A percentile compares a stretch with the other conserved stretches of the same genome.
Evolutionary conservation across 2,797 vertebrate species (phyloP).

Genomic region (Schizopygopsis pylzovi): DNA sequence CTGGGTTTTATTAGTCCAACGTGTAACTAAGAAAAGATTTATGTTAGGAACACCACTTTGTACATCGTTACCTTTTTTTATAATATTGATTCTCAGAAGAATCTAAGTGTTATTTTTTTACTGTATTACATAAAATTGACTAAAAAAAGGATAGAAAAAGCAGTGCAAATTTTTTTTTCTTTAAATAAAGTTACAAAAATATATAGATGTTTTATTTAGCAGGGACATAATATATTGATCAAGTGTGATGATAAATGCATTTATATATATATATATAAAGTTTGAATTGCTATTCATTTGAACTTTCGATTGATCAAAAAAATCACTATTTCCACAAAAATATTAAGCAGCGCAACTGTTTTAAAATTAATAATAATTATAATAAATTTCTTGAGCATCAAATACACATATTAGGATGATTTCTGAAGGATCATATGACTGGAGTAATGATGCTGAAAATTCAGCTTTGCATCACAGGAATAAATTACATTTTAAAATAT

Average conservation of each 20-base stretch:
- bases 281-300: neutral
- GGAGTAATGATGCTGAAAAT: neutral
- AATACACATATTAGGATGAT: neutral
- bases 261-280: neutral
- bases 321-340: neutral
- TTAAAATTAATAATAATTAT: neutral
- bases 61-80: neutral
- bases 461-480: neutral
- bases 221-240: too few species aligned
- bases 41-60: neutral
- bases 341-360: neutral
- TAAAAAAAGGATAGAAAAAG: neutral
- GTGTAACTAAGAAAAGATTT: neutral
- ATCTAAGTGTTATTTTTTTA: too few species aligned
- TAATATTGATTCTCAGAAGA: neutral
- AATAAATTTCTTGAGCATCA: neutral
- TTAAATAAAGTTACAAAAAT: neutral
- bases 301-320: neutral
- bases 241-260: neutral
- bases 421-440: neutral
- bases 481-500: neutral
- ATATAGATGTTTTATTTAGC: too few species aligned
- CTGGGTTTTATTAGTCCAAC: neutral
- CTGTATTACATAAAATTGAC: neutral
- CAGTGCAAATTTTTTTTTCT: neutral